These are phyloP conservation scores for Argynnis bischoffii DNA, from an alignment of 2,888 invertebrate genomes.

Conservation along the genomic window DNA sequence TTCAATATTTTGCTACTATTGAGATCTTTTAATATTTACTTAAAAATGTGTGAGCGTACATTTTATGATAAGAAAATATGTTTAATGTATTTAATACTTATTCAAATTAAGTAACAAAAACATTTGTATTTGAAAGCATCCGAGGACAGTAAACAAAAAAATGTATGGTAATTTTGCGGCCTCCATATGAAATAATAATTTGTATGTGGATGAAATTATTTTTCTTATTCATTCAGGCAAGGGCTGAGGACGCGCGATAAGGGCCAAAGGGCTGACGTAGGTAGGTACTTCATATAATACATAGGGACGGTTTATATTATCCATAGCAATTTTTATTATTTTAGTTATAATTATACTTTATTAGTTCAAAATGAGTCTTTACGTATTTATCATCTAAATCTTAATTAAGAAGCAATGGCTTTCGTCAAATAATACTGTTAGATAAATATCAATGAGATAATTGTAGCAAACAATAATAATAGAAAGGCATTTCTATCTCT, in stretches of 20 bases:
- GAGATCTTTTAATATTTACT: too few relatives aligned
- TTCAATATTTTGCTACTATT: too few relatives aligned
- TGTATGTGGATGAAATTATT: constrained; percentile 1
- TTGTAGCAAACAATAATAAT: too few relatives aligned
- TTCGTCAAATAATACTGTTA: too few relatives aligned
- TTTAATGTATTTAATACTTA: neutral
- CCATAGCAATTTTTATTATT: neutral
- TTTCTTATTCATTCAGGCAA: constrained; percentile 6
- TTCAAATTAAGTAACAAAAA: neutral
- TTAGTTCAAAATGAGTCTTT: too few relatives aligned
- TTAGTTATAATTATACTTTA: too few relatives aligned
- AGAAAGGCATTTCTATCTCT: too few relatives aligned
- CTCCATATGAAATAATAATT: constrained; percentile 8
- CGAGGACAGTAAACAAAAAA: neutral
- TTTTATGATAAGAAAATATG: too few relatives aligned
- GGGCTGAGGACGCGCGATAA: constrained; percentile 6
- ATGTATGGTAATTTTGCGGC: constrained; percentile 1
- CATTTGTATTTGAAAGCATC: neutral
- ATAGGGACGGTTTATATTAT: neutral
- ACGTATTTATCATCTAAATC: too few relatives aligned
- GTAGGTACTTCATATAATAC: constrained; percentile 1
- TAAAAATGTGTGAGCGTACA: too few relatives aligned
- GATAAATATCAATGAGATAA: too few relatives aligned
- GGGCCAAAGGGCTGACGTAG: neutral
- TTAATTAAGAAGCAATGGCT: too few relatives aligned